Percentiles rank a stretch among this genome's conserved stretches.
These are phyloP conservation scores for Pseudopleuronectes americanus DNA, from an alignment of 2,797 vertebrate genomes.

Conservation along the genomic window DNA sequence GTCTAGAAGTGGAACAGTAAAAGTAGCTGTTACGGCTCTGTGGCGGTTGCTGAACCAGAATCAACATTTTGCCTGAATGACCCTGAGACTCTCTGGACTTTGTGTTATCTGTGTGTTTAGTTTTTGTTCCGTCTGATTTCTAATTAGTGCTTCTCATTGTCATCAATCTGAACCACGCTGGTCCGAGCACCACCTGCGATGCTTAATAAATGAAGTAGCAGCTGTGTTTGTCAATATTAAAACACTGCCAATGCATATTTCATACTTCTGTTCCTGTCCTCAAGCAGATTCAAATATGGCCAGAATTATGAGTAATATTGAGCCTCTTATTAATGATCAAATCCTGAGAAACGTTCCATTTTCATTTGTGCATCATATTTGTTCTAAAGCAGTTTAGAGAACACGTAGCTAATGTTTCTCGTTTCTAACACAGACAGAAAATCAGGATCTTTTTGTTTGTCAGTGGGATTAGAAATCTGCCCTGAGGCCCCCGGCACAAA, in stretches of 20 bases:
- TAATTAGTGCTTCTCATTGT: neutral
- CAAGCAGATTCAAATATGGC: neutral
- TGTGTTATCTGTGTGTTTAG: neutral
- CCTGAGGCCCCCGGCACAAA: conserved; percentile 29
- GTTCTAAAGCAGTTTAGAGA: too few relatives aligned
- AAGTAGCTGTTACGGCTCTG: neutral
- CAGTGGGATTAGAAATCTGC: conserved; percentile 18
- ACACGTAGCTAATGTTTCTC: too few relatives aligned
- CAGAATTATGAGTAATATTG: too few relatives aligned
- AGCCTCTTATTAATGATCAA: too few relatives aligned
- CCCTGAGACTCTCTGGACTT: neutral
- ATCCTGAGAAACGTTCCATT: too few relatives aligned
- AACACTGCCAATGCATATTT: neutral
- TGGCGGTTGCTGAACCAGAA: too few relatives aligned
- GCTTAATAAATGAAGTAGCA: neutral
- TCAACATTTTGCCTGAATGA: neutral
- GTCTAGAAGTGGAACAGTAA: too few relatives aligned
- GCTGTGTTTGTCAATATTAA: neutral
- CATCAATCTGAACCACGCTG: neutral
- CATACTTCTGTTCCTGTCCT: neutral
- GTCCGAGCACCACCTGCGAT: neutral
- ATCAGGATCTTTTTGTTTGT: conserved; percentile 20
- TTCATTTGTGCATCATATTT: too few relatives aligned
- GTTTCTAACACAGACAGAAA: neutral
- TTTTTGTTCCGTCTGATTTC: neutral